A percentile compares a stretch with the other conserved stretches of the same genome.
Conservation (phyloP, 2,113 vertebrate species). For the Falco punctatus region DNA sequence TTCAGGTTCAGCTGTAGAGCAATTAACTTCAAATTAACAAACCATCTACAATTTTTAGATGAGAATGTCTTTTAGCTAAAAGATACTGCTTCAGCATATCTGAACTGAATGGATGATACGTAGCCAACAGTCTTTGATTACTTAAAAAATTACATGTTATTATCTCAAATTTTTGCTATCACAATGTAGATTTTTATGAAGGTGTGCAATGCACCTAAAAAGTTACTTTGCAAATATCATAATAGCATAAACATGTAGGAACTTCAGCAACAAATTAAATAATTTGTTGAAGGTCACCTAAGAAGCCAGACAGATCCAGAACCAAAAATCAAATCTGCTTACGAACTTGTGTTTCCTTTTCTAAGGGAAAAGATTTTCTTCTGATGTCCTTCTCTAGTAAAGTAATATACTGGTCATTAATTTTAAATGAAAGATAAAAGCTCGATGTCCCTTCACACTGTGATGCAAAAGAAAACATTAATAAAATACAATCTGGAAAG, state of each 20-base stretch:
- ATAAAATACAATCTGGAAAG: background rate
- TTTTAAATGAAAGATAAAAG: slow-evolving; percentile 22
- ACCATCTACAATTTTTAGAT: background rate
- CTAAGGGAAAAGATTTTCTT: background rate
- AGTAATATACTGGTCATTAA: background rate
- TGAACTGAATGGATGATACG: background rate
- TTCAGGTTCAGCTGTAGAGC: background rate
- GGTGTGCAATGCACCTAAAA: accelerated
- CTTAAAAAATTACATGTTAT: background rate
- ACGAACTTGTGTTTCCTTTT: background rate
- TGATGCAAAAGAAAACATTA: background rate
- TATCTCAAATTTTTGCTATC: background rate
- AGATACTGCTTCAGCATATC: background rate
- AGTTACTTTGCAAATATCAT: background rate
- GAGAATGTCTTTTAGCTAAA: background rate
- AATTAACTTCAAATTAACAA: background rate
- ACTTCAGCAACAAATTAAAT: background rate
- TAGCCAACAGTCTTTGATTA: background rate
- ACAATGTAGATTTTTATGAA: background rate
- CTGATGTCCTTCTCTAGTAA: background rate
- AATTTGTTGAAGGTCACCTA: background rate
- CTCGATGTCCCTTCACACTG: background rate
- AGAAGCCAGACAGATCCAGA: background rate
- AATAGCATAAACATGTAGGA: background rate
- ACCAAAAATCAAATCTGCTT: background rate